A percentile compares a stretch with the other conserved stretches of the same genome.
Conservation (phyloP, 2,797 vertebrate species). For the Gymnothorax javanicus region DNA sequence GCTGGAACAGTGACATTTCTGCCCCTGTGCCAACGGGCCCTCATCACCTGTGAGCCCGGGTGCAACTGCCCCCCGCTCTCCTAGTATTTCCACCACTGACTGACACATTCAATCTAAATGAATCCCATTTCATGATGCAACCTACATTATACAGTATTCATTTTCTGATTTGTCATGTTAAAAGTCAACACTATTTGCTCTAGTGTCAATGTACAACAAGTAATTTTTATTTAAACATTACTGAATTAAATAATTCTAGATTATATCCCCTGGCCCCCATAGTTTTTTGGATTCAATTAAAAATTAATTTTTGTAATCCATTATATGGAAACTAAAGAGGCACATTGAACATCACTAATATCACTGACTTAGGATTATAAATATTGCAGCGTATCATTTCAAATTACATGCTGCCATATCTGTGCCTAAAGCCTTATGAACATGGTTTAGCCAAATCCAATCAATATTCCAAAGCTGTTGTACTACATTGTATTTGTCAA, state of each 20-base stretch:
- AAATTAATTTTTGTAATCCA: constrained; percentile 53
- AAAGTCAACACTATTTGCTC: background rate
- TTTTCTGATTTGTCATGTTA: background rate
- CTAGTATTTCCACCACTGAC: too few relatives aligned
- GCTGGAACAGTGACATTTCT: too few relatives aligned
- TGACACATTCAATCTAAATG: background rate
- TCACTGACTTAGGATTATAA: background rate
- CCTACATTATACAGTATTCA: background rate
- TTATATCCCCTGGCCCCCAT: background rate
- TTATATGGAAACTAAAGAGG: background rate
- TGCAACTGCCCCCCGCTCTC: too few relatives aligned
- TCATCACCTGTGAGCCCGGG: too few relatives aligned
- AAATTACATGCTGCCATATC: constrained; percentile 55
- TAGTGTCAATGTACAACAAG: background rate
- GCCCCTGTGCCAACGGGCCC: too few relatives aligned
- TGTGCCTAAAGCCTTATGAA: constrained; percentile 37
- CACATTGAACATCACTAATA: background rate
- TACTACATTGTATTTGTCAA: background rate
- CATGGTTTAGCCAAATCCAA: background rate
- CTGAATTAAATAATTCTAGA: background rate
- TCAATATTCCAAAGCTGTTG: background rate
- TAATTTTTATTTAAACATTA: background rate
- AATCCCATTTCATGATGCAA: background rate
- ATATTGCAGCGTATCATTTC: constrained; percentile 34
- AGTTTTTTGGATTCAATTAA: constrained; percentile 48